phyloP scores from a whole-genome alignment of 2,888 invertebrate genomes.

The Osedax frankpressi region DNA sequence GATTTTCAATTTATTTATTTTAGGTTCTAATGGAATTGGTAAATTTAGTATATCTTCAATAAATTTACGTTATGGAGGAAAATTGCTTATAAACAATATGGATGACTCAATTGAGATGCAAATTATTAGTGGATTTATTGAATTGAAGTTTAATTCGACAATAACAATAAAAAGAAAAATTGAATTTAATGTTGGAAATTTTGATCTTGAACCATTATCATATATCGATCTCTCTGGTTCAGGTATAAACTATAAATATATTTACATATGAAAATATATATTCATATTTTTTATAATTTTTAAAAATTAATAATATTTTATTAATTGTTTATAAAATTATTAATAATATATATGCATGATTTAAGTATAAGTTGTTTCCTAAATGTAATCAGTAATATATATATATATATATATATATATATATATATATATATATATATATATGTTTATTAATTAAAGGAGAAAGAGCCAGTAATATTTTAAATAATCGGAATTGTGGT shows the following conservation, averaged over 20 bases:
- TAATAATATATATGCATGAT: no score
- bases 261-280: no score
- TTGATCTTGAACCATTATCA: constrained; percentile 31
- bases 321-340: no score
- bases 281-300: no score
- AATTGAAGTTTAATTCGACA: constrained; percentile 30
- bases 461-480: no score
- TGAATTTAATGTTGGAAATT: constrained; percentile 29
- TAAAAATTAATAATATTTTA: no score
- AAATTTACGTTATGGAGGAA: constrained; percentile 28
- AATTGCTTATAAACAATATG: constrained; percentile 29
- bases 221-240: constrained; percentile 29
- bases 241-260: no score
- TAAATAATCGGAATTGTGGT: background rate
- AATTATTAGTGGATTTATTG: constrained; percentile 30
- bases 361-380: no score
- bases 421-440: no score
- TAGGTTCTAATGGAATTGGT: constrained; percentile 22
- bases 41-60: constrained; percentile 33
- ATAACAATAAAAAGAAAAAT: constrained; percentile 33
- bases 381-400: no score
- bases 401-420: no score
- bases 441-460: no score
- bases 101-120: constrained; percentile 25
- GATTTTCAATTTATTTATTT: constrained; percentile 27